Percentiles rank a stretch among this genome's conserved stretches.
phyloP scores from a whole-genome alignment of 92 coral and sea anemone genomes.

The Heteractis magnifica region DNA sequence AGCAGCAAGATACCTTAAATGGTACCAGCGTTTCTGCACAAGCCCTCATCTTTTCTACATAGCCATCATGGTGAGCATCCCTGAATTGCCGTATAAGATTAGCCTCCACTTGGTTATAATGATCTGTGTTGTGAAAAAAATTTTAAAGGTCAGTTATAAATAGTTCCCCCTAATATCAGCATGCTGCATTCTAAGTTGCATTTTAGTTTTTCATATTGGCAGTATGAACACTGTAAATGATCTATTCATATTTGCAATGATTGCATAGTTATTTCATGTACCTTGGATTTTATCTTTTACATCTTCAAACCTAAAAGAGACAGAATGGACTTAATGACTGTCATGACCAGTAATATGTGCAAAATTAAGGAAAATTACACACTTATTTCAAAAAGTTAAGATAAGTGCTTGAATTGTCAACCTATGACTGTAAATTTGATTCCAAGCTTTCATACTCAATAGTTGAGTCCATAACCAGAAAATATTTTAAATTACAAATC shows the following conservation, averaged over 20 bases:
- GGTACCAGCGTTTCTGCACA: conserved; percentile 95
- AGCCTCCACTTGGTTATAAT: conserved; percentile 73
- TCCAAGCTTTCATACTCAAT: no score
- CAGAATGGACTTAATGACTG: neutral
- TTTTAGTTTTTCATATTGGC: no score
- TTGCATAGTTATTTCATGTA: neutral
- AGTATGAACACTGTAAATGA: neutral
- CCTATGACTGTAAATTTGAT: no score
- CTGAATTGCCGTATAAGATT: conserved; percentile 81
- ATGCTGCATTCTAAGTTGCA: no score
- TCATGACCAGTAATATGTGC: no score
- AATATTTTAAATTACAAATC: no score
- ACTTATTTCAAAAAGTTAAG: no score
- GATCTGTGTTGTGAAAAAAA: conserved; percentile 38
- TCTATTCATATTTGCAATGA: no score
- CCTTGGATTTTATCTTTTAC: conserved; percentile 76
- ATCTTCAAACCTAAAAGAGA: conserved; percentile 60
- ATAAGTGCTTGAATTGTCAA: no score
- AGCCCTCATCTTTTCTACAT: conserved; percentile 71
- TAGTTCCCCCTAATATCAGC: no score
- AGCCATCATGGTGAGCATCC: conserved; percentile 80
- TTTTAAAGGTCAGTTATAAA: neutral
- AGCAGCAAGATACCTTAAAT: conserved; percentile 64
- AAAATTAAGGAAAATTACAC: no score
- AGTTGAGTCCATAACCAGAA: no score